Evolutionary conservation across 2,797 vertebrate species (phyloP), one percentile per base, ranked within the genome.

Genomic region (Octomys mimax): DNA sequence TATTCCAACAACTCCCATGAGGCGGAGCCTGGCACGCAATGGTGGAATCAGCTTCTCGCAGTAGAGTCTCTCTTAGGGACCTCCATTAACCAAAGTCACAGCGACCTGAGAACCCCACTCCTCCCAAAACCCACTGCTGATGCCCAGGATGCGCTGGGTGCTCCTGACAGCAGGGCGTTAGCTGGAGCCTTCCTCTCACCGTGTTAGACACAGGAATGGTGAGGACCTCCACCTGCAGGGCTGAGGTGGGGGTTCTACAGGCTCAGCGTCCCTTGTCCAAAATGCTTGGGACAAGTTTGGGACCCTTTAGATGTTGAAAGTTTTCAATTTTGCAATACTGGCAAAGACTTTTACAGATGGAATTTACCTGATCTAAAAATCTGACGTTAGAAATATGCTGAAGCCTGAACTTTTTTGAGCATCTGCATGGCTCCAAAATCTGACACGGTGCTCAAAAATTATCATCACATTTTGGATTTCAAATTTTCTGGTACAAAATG

Each of bases 91-190:
- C 85, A 49, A 6, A 46, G 46, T 6, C 0, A 33, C 49, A 6
- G 78, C 14, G 11, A 26, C 64, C 54, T 3, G 28, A 31, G 0
- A 33, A 61, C 28, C n/a, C 64, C 4, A 5, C 7, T 4, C 11
- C 54, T 39, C 28, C 9, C 12, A 57, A 22, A 61, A 81, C 21
- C 31, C 12, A 12, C 26, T n/a, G 7, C 71, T 1, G 0, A 73
- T 3, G 26, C 26, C n/a, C 13, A 39, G 8, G 2, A 26, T 6
- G 1, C 2, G 2, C 26, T 5, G 4, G 49, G 26, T 49, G 39
- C 59, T 52, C 16, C 39, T 0, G 1, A 36, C 4, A 10, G 64
- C 19, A 36, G 11, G 28, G 22, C 6, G 16, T 5, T 80, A 31
- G 89, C 66, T 13, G 54, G 11, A 84, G 24, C 19, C 85, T 73